Conservation (phyloP, 2,888 invertebrate genomes). For the Tortrix viridana region DNA sequence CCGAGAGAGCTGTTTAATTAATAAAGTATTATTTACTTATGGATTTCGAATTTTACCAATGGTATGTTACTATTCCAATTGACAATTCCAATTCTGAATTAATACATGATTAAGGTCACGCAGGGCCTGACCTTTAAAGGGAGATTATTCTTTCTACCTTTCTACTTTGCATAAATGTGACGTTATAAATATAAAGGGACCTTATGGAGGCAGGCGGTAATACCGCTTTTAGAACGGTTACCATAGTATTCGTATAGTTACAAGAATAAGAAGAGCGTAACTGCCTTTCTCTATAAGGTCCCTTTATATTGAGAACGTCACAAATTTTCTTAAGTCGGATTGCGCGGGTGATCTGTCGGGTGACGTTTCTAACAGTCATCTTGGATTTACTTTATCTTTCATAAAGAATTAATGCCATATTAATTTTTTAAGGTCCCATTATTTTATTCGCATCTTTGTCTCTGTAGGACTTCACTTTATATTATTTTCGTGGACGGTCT, state of each 20-base stretch:
- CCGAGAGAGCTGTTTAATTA: too few species aligned
- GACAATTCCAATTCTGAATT: constrained; percentile 12
- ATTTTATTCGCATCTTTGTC: too few species aligned
- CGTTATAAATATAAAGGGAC: too few species aligned
- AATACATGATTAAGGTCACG: constrained; percentile 24
- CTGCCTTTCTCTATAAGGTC: too few species aligned
- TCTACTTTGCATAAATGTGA: constrained; percentile 35
- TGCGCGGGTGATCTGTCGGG: constrained; percentile 11
- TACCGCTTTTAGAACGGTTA: too few species aligned
- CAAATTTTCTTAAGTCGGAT: constrained; percentile 32
- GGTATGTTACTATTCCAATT: background rate
- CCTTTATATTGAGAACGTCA: too few species aligned
- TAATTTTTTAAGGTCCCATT: constrained; percentile 8
- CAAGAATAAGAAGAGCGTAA: too few species aligned
- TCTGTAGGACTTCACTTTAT: too few species aligned
- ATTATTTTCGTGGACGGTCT: too few species aligned
- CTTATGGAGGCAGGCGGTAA: too few species aligned
- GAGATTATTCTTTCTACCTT: constrained; percentile 18
- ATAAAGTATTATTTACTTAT: too few species aligned
- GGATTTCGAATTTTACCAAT: background rate
- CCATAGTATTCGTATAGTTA: too few species aligned
- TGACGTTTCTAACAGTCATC: background rate
- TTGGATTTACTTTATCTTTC: constrained; percentile 25
- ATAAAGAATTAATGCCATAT: constrained; percentile 24
- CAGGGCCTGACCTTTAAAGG: constrained; percentile 3